Evolutionary conservation across 2,113 vertebrate species (phyloP).

Genomic region (Lethenteron reissneri): DNA sequence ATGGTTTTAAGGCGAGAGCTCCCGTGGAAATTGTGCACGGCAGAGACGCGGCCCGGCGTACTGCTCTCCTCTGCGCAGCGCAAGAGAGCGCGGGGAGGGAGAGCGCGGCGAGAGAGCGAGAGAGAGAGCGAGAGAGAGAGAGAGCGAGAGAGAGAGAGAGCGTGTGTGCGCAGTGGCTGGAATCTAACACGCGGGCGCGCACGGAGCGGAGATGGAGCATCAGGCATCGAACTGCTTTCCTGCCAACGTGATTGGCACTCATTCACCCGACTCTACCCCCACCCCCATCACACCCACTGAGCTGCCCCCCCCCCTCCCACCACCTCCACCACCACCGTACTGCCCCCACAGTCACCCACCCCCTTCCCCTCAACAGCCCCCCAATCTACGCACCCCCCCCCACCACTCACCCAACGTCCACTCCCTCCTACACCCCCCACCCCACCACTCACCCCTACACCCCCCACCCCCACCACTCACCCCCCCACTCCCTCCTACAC

Average conservation of each 20-base stretch:
- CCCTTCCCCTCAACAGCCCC: background rate
- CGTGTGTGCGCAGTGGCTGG: too few species aligned
- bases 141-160: too few species aligned
- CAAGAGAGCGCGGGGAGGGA: too few species aligned
- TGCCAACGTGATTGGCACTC: background rate
- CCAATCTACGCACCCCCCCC: background rate
- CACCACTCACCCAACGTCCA: background rate
- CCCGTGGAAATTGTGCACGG: too few species aligned
- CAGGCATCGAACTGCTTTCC: too few species aligned
- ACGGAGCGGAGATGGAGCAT: too few species aligned
- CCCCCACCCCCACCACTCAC: background rate
- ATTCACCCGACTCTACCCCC: conserved; percentile 2
- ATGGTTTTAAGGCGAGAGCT: too few species aligned
- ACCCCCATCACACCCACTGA: background rate
- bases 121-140: too few species aligned
- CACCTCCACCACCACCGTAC: background rate
- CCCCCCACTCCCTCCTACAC: background rate
- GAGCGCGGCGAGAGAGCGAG: too few species aligned
- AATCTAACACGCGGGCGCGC: too few species aligned
- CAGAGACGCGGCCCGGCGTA: too few species aligned
- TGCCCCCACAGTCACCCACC: background rate
- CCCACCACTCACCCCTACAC: background rate
- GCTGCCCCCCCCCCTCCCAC: background rate
- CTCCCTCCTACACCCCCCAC: background rate
- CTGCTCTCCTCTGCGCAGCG: too few species aligned